Base-by-base conservation (phyloP, 2,113 vertebrate genomes). In the Cochlearius cochlearius region DNA sequence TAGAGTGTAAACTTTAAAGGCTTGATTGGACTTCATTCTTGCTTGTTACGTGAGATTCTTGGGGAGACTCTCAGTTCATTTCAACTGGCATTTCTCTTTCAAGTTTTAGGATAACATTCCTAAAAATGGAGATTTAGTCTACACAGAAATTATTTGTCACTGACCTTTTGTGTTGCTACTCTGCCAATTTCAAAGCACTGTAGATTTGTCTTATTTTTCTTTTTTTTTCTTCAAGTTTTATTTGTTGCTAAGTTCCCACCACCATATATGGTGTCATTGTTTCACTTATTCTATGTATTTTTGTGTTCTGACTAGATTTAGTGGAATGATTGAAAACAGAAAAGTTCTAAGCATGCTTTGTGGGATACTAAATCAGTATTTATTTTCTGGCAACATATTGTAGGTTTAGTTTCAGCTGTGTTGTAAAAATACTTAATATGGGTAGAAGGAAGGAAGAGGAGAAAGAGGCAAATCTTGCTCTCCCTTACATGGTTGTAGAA, bases 401-500 rank as follows among this genome's bases (percentile, higher is more conserved):
- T 92, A 82, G 84, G 74, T 95, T 95, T 95, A 85, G 82, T 92
- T n/a, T 93, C 71, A 92, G 15, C 63, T 90, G 58, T 77, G 34
- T 55, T 89, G 39, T 77, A 91, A 76, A 96, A 96, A 76, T 80
- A 74, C 93, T 91, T 96, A 69, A 81, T 91, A 89, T 84, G 84
- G 73, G 11, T 77, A 83, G 43, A 12, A 92, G 64, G 73, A 92
- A 89, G 63, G 38, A 88, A 55, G 38, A 93, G 30, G 50, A 88
- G 66, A 94, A 92, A 90, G 69, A 71, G 10, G 8, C 36, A 92
- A 50, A 20, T 78, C 23, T 92, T 72, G 4, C 21, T 85, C 58
- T 95, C 81, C 94, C 92, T 96, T 97, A 91, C n/a, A 94, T 96
- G 95, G 96, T n/a, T 67, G 50, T 76, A 76, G 58, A 89, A 92